These are phyloP conservation scores for Diaperis boleti DNA, from an alignment of 2,888 invertebrate genomes.

Conservation along the genomic window DNA sequence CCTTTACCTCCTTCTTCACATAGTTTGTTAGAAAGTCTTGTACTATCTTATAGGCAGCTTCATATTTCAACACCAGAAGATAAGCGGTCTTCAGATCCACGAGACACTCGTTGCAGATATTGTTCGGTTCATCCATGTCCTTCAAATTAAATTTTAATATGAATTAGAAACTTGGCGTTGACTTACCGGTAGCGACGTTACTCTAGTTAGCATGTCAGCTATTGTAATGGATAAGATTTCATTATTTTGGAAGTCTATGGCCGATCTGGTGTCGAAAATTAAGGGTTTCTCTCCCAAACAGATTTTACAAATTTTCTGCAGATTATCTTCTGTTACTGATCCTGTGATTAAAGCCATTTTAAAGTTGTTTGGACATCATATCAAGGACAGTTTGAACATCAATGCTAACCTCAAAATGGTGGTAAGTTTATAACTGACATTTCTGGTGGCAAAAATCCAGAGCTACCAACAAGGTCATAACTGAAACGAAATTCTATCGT, in stretches of 20 bases:
- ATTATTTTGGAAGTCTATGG: constrained; percentile 47
- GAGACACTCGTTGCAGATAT: constrained; percentile 51
- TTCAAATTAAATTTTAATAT: too few species aligned
- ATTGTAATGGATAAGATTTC: constrained; percentile 40
- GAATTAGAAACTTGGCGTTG: background rate
- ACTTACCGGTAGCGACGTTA: constrained; percentile 48
- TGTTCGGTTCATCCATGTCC: constrained; percentile 37
- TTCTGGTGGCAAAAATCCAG: too few species aligned
- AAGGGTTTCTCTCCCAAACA: constrained; percentile 49
- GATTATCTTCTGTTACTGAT: constrained; percentile 30
- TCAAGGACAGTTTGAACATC: background rate
- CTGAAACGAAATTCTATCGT: too few species aligned
- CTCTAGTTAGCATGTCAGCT: constrained; percentile 47
- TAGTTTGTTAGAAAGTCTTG: constrained; percentile 46
- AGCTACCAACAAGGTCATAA: too few species aligned
- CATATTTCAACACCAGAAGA: constrained; percentile 51
- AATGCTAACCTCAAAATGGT: constrained; percentile 30
- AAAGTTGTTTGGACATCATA: background rate
- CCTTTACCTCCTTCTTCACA: constrained; percentile 43
- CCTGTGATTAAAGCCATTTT: constrained; percentile 30
- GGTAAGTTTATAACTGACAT: too few species aligned
- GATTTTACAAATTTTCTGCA: constrained; percentile 50
- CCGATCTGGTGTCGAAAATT: constrained; percentile 45
- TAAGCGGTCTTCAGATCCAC: constrained; percentile 50
- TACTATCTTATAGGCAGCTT: constrained; percentile 48